These are phyloP conservation scores for Drosophila ogumai DNA, from an alignment of 1,140 invertebrate genomes.

Conservation along the genomic window DNA sequence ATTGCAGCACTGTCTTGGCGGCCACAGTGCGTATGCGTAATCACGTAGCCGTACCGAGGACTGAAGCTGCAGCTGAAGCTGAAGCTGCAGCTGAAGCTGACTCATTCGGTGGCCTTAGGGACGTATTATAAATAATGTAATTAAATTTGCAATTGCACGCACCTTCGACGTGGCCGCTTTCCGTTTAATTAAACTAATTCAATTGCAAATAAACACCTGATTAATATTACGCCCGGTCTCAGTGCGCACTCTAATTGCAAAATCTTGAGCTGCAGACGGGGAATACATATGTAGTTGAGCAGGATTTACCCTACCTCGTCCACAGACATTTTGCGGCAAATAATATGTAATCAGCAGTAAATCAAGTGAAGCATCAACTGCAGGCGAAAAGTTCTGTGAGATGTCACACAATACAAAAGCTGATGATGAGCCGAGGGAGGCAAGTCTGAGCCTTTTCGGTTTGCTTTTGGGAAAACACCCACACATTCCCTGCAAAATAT, in stretches of 20 bases:
- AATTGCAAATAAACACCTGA: constrained; percentile 65
- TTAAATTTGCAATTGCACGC: constrained; percentile 65
- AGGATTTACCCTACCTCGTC: constrained; percentile 15
- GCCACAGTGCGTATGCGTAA: constrained; percentile 69
- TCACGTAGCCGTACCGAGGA: constrained; percentile 19
- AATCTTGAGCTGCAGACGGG: constrained; percentile 25
- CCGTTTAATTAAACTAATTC: constrained; percentile 81
- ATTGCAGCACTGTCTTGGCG: constrained; percentile 17
- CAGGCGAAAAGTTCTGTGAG: constrained; percentile 45
- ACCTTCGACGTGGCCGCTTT: constrained; percentile 43
- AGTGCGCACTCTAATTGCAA: constrained; percentile 29
- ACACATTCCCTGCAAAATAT: constrained; percentile 44
- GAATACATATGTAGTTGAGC: constrained; percentile 15
- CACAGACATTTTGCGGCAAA: constrained; percentile 55
- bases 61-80: constrained; percentile 26
- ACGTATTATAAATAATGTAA: constrained; percentile 72
- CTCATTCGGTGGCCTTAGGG: constrained; percentile 46
- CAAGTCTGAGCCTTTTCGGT: constrained; percentile 8
- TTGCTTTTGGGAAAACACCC: constrained; percentile 24
- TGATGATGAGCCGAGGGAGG: constrained; percentile 26
- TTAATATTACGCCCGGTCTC: constrained; percentile 34
- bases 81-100: constrained; percentile 32
- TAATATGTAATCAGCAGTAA: constrained; percentile 79
- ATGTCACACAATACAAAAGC: constrained; percentile 39
- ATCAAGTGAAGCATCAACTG: constrained; percentile 67